phyloP scores from a whole-genome alignment of 2,797 vertebrate species.

The Sebastes itinus region DNA sequence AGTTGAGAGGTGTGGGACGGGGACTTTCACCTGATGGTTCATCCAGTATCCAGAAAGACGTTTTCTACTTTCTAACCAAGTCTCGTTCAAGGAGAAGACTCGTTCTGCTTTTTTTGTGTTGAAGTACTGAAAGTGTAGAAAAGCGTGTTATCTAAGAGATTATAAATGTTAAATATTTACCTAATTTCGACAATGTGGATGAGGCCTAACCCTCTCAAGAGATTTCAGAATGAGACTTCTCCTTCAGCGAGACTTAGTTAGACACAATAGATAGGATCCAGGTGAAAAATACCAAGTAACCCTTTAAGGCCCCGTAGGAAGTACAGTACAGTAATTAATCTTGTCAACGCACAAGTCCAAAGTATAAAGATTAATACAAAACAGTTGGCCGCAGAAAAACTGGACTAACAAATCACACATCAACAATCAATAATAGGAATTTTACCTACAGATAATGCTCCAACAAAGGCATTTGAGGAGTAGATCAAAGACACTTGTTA shows the following conservation, averaged over 20 bases:
- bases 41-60: not conserved
- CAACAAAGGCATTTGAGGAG: not conserved
- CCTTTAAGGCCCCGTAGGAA: not conserved
- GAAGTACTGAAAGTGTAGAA: no score
- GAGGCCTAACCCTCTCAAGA: no score
- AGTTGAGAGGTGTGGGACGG: no score
- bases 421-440: not conserved
- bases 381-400: no score
- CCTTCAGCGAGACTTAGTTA: not conserved
- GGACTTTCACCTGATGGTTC: not conserved
- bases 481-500: not conserved
- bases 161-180: no score
- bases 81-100: no score
- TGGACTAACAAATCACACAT: not conserved
- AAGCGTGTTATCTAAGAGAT: accelerated
- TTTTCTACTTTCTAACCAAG: not conserved
- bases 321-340: not conserved
- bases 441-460: not conserved
- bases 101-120: no score
- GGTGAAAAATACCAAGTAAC: not conserved
- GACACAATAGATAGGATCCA: not conserved
- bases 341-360: not conserved
- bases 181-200: no score
- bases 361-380: not conserved
- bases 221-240: not conserved